Percentiles rank a stretch among this genome's conserved stretches.
Conservation (phyloP, 2,888 invertebrate species). For the Aphrophora alni region DNA sequence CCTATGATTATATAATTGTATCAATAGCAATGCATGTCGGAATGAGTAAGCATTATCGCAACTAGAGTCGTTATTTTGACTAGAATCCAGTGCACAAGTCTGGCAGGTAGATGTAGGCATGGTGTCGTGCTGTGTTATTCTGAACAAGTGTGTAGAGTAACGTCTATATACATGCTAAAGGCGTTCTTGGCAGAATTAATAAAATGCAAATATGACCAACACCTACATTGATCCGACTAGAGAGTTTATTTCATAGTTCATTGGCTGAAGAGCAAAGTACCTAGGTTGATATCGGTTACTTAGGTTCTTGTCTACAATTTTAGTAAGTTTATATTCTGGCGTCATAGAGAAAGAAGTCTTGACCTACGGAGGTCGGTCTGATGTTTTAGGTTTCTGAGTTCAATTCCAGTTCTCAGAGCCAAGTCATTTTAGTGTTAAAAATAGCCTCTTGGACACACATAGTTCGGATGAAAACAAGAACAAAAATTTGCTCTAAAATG, state of each 20-base stretch:
- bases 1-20: not conserved
- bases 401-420: no score
- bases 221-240: not conserved
- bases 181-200: not conserved
- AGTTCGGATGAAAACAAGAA: no score
- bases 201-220: not conserved
- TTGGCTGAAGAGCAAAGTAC: not conserved
- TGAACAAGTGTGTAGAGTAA: not conserved
- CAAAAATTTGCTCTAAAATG: no score
- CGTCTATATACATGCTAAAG: not conserved
- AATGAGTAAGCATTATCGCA: not conserved
- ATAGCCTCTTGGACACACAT: no score
- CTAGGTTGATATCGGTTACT: not conserved
- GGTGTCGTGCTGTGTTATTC: not conserved
- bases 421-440: no score
- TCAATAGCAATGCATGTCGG: not conserved
- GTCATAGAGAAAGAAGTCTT: no score
- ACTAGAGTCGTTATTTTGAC: not conserved
- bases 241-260: not conserved
- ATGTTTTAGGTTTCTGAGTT: no score
- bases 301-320: no score
- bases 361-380: no score
- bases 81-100: not conserved
- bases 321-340: no score
- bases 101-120: not conserved